Evolutionary conservation across 2,113 vertebrate species (phyloP), one percentile per base, ranked within the genome.

Genomic region (Siphamia tubifer): DNA sequence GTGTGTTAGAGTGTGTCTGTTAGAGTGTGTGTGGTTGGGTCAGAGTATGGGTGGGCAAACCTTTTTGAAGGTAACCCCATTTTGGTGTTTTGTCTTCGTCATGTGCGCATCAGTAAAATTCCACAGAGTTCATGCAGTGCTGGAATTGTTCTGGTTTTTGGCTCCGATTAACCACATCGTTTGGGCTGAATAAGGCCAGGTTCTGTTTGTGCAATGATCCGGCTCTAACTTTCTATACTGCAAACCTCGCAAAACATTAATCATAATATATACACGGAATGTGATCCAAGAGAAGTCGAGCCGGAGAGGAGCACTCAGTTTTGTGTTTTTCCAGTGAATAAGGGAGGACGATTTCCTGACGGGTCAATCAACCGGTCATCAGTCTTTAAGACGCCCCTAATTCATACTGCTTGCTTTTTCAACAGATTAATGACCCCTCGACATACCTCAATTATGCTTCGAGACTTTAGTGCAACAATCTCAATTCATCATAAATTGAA

Each of bases 41-140:
- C 62, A 54, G 53, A n/a, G 43, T 44, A 74, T 74, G 81, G 72
- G 75, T 76, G 74, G 81, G 72, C 57, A 32, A 55, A 9, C 2
- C 0, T 48, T 56, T 48, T 15, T 9, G 13, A 38, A 62, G 44
- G 39, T 38, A 48, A 44, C 31, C n/a, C 2, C 0, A 10, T 21
- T 24, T 13, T 19, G 8, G 20, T 43, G n/a, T 51, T 63, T 66
- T 43, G 23, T 38, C 17, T 60, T 51, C 54, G 51, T 73, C 28
- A 4, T 57, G 38, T 34, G 21, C 57, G 15, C 28, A 24, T 68
- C 43, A 3, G 44, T 48, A 27, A 57, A 67, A 13, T 68, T 45
- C 15, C 47, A 69, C 70, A 51, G 39, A 71, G 42, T 31, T 68
- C 20, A 0, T 61, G 34, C 3, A 21, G 20, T 56, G 55, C 45